Percentiles rank a stretch among this genome's conserved stretches.
phyloP scores from a whole-genome alignment of 2,797 vertebrate species.

The Poeciliopsis turneri region DNA sequence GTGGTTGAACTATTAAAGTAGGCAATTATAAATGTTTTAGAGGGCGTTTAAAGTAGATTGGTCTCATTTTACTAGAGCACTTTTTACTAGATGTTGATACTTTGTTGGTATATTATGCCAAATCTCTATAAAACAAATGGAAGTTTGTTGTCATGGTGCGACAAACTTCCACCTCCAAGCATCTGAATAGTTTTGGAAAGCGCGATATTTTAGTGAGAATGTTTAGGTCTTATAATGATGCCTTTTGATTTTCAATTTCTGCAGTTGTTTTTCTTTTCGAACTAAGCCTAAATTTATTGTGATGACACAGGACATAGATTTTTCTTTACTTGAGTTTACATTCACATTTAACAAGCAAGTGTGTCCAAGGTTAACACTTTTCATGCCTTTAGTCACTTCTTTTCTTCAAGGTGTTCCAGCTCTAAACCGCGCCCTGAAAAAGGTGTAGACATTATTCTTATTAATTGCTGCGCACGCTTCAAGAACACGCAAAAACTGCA shows the following conservation, averaged over 20 bases:
- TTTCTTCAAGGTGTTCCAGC: background rate
- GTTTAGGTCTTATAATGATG: background rate
- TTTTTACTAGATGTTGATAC: background rate
- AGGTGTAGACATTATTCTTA: background rate
- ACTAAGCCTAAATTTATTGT: background rate
- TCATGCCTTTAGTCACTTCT: background rate
- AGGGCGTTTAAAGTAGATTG: background rate
- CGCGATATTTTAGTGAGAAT: background rate
- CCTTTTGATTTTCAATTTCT: background rate
- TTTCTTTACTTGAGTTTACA: background rate
- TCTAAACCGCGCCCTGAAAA: background rate
- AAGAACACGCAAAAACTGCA: constrained; percentile 42
- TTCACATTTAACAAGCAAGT: background rate
- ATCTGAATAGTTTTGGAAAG: background rate
- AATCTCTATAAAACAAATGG: background rate
- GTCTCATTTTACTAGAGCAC: background rate
- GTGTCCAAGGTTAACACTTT: background rate
- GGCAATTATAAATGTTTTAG: background rate
- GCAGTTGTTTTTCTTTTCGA: background rate
- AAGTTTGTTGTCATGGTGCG: background rate
- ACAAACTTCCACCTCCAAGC: background rate
- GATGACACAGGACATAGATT: background rate
- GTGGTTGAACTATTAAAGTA: background rate
- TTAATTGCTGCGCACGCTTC: constrained; percentile 17
- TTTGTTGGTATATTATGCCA: background rate